These are phyloP conservation scores for Nasalis larvatus DNA, from an alignment of 2,113 vertebrate genomes.

Conservation along the genomic window DNA sequence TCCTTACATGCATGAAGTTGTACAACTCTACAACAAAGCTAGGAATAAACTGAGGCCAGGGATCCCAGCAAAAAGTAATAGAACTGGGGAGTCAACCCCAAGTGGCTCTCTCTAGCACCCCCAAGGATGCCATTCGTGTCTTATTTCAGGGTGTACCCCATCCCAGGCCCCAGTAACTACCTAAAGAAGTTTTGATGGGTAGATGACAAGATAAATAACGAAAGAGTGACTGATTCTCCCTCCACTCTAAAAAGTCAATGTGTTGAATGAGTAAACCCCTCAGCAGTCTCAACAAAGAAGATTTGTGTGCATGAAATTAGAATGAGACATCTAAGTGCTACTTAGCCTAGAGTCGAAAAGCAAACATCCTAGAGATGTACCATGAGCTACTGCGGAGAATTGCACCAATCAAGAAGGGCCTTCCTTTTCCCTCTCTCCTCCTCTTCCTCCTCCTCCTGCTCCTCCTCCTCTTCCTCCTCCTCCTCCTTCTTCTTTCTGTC, in stretches of 20 bases:
- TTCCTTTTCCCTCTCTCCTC: too few species aligned
- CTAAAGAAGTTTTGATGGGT: background rate
- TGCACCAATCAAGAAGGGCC: background rate
- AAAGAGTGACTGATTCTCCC: background rate
- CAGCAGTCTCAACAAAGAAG: background rate
- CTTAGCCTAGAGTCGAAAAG: background rate
- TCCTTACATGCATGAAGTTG: background rate
- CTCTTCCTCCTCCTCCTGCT: background rate
- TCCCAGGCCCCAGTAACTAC: background rate
- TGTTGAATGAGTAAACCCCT: background rate
- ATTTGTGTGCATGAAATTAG: background rate
- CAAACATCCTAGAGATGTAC: background rate
- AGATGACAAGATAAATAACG: background rate
- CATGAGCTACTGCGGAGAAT: accelerated
- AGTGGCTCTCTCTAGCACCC: background rate
- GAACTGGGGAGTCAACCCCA: background rate
- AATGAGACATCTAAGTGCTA: background rate
- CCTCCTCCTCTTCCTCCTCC: background rate
- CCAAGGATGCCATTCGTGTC: background rate
- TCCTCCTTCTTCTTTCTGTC: background rate
- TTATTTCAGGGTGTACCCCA: background rate
- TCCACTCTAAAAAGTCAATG: background rate
- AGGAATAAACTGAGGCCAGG: background rate
- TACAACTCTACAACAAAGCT: background rate
- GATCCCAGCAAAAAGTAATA: background rate